Evolutionary conservation across 2,888 invertebrate genomes (phyloP).

Genomic region (Caenorhabditis sinica): DNA sequence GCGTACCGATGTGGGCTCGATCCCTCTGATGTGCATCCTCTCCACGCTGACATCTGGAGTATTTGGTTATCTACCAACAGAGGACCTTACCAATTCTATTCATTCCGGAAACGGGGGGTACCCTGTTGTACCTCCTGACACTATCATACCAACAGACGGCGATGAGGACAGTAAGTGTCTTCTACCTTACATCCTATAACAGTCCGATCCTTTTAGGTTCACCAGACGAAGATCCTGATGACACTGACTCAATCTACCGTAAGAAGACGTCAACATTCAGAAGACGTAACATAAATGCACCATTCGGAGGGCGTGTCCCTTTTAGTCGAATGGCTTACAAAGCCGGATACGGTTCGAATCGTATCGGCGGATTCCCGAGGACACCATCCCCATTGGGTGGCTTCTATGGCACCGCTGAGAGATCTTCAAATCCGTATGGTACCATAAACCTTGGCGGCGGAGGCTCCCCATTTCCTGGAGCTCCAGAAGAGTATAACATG

Average conservation of each 20-base stretch:
- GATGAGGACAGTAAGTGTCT: conserved; percentile 52
- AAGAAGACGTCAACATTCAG: conserved; percentile 65
- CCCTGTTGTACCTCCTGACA: conserved; percentile 50
- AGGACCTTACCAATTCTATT: conserved; percentile 67
- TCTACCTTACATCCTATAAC: neutral
- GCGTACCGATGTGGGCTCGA: conserved; percentile 63
- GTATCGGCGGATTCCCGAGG: conserved; percentile 36
- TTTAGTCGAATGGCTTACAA: conserved; percentile 67
- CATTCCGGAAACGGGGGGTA: conserved; percentile 36
- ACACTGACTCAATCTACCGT: conserved; percentile 51
- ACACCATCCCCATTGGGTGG: conserved; percentile 35
- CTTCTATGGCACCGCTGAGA: conserved; percentile 22
- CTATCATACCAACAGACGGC: conserved; percentile 41
- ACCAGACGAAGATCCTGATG: conserved; percentile 48
- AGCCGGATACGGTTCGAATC: conserved; percentile 66
- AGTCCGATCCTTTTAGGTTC: conserved; percentile 48
- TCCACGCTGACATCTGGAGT: conserved; percentile 58
- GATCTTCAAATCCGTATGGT: conserved; percentile 56
- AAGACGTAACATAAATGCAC: conserved; percentile 65
- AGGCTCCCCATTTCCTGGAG: conserved; percentile 8
- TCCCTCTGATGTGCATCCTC: conserved; percentile 66
- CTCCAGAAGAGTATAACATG: conserved; percentile 56
- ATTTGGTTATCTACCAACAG: conserved; percentile 64
- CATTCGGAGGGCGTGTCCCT: conserved; percentile 59
- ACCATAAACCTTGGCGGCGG: conserved; percentile 43